These are phyloP conservation scores for Hemibates koningsi DNA, from an alignment of 2,113 vertebrate species.

Conservation along the genomic window DNA sequence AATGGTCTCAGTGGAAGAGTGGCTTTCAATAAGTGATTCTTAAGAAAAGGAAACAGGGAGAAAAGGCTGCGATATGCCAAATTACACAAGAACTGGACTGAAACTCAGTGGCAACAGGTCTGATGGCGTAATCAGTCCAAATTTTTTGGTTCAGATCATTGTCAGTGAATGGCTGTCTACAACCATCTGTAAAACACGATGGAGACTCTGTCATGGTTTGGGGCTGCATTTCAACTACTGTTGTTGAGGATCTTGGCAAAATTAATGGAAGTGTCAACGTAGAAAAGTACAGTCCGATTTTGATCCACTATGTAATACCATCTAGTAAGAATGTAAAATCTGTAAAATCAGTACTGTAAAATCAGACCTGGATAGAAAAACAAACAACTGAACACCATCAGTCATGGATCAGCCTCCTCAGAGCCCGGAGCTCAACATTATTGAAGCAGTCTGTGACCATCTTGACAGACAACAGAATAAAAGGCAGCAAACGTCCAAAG, in stretches of 20 bases:
- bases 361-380: background rate
- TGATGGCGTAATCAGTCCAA: background rate
- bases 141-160: background rate
- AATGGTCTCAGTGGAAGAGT: background rate
- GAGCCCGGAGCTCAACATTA: background rate
- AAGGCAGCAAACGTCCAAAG: background rate
- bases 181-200: background rate
- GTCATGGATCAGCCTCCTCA: background rate
- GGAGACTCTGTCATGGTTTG: background rate
- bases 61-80: background rate
- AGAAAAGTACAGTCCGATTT: background rate
- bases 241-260: background rate
- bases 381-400: background rate
- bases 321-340: background rate
- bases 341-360: background rate
- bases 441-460: background rate
- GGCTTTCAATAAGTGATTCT: background rate
- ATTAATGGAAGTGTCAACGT: background rate
- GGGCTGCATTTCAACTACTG: background rate
- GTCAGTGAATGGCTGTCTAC: background rate
- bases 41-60: background rate
- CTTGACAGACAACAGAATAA: background rate
- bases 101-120: background rate
- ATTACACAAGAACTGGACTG: background rate
- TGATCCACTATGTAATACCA: background rate